These are phyloP conservation scores for Indri indri DNA, from an alignment of 2,113 vertebrate genomes.

Conservation along the genomic window DNA sequence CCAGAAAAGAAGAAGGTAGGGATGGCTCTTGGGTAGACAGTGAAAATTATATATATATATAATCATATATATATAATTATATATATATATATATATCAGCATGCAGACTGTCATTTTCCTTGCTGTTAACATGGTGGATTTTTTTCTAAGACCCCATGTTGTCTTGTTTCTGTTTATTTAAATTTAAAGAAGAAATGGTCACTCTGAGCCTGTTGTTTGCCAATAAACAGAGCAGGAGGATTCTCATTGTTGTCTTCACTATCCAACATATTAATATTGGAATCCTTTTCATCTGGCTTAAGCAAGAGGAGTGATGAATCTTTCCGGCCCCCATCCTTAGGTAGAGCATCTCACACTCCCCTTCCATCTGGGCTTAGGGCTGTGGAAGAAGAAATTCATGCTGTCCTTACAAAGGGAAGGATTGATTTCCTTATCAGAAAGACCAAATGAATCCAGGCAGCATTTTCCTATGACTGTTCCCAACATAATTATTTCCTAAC, in stretches of 20 bases:
- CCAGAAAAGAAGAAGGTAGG: neutral
- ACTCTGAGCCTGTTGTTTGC: neutral
- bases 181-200: neutral
- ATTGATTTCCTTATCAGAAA: neutral
- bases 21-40: neutral
- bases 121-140: neutral
- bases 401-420: neutral
- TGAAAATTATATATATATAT: too few relatives aligned
- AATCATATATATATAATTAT: too few relatives aligned
- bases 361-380: neutral
- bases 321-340: neutral
- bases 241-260: neutral
- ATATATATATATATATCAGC: neutral
- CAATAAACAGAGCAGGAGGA: neutral
- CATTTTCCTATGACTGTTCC: neutral
- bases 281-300: neutral
- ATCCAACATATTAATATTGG: too few relatives aligned
- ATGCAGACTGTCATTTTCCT: neutral
- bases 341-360: neutral
- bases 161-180: slow-evolving; percentile 7
- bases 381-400: too few relatives aligned
- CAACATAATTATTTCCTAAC: neutral
- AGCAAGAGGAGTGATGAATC: neutral
- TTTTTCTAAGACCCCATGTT: neutral
- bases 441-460: neutral